These are phyloP conservation scores for Dryococelus australis DNA, from an alignment of 2,888 invertebrate genomes.

Conservation along the genomic window DNA sequence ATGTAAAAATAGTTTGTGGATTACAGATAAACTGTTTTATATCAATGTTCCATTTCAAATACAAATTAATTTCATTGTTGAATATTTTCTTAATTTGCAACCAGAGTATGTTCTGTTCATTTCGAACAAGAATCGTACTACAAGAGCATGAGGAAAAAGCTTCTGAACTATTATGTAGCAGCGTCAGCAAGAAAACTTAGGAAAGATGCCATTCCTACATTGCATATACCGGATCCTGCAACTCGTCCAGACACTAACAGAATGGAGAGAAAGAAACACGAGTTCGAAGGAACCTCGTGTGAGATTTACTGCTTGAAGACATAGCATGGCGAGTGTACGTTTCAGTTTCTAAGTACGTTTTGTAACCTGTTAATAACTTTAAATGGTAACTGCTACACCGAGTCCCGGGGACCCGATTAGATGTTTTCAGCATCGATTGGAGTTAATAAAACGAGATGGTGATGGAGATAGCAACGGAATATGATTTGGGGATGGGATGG, in stretches of 20 bases:
- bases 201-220: neutral
- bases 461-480: neutral
- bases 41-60: neutral
- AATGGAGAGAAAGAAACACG: neutral
- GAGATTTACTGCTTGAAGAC: neutral
- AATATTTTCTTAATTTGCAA: neutral
- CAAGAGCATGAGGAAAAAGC: slow-evolving; percentile 1
- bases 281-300: neutral
- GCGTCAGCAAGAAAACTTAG: slow-evolving; percentile 2
- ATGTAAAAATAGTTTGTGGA: neutral
- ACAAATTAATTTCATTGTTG: neutral
- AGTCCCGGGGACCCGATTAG: too few relatives aligned
- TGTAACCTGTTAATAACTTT: too few relatives aligned
- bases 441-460: neutral
- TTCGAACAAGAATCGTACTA: slow-evolving; percentile 2
- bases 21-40: neutral
- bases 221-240: neutral
- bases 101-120: neutral
- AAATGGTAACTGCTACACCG: too few relatives aligned
- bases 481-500: neutral
- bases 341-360: neutral
- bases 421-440: neutral
- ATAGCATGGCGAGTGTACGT: neutral
- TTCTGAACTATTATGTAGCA: neutral
- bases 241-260: neutral